Evolutionary conservation across 2,113 vertebrate genomes (phyloP).

Genomic region (Poicephalus meyeri): DNA sequence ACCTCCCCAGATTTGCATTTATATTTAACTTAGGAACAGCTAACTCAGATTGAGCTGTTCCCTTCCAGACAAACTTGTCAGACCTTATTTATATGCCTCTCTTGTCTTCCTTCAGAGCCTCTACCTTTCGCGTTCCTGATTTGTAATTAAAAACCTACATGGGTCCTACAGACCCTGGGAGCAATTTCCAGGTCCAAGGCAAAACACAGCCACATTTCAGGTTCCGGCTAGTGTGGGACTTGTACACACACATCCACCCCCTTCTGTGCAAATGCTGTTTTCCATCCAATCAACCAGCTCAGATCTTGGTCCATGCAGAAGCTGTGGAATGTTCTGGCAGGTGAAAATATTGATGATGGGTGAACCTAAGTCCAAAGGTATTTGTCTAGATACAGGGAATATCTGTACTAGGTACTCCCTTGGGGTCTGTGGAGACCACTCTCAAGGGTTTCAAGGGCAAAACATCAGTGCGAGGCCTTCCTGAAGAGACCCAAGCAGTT

Average conservation of each 20-base stretch:
- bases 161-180: background rate
- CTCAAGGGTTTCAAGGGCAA: background rate
- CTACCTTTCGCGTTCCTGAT: background rate
- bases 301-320: background rate
- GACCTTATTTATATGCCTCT: background rate
- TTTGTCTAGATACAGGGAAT: background rate
- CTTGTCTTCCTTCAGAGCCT: background rate
- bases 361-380: background rate
- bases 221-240: background rate
- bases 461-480: background rate
- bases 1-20: background rate
- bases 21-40: background rate
- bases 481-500: background rate
- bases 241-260: background rate
- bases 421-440: background rate
- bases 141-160: background rate
- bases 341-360: background rate
- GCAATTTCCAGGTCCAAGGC: background rate
- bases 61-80: conserved; percentile 18
- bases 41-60: background rate
- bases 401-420: background rate
- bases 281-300: background rate
- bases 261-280: background rate
- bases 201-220: background rate
- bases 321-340: background rate